phyloP scores from a whole-genome alignment of 2,888 invertebrate species.

The Onthophagus sagittarius region DNA sequence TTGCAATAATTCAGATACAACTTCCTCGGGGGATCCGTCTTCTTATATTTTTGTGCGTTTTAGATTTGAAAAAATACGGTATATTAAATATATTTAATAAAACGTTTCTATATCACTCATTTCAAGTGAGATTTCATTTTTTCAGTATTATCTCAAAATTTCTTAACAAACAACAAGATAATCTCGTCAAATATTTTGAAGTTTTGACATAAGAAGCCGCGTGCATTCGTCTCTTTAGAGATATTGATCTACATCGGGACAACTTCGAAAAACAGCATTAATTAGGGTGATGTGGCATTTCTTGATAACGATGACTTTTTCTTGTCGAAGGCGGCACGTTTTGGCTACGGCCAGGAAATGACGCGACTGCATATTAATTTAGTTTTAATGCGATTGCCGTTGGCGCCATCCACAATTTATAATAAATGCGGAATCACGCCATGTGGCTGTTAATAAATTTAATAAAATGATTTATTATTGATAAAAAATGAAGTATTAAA shows the following conservation, averaged over 20 bases:
- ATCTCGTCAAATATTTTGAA: neutral
- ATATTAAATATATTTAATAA: no score
- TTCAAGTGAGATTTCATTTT: neutral
- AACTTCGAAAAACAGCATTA: neutral
- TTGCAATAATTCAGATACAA: no score
- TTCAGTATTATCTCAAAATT: neutral
- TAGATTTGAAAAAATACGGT: no score
- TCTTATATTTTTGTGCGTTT: no score
- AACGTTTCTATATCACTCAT: no score
- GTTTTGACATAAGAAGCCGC: neutral
- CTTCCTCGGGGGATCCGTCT: no score
- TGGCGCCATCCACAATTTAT: neutral
- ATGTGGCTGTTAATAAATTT: constrained; percentile 6
- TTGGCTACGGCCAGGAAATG: neutral
- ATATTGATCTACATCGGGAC: neutral
- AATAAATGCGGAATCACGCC: constrained; percentile 12
- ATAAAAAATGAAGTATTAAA: no score
- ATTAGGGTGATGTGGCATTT: constrained; percentile 14
- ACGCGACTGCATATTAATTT: constrained; percentile 14
- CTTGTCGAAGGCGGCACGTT: neutral
- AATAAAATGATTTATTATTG: neutral
- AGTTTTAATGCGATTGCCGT: constrained; percentile 4
- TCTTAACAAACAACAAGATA: neutral
- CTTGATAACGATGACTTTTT: neutral
- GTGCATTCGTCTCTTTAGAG: neutral